Percentiles rank a stretch among this genome's conserved stretches.
phyloP scores from a whole-genome alignment of 2,888 invertebrate genomes.

The Myopa testacea region DNA sequence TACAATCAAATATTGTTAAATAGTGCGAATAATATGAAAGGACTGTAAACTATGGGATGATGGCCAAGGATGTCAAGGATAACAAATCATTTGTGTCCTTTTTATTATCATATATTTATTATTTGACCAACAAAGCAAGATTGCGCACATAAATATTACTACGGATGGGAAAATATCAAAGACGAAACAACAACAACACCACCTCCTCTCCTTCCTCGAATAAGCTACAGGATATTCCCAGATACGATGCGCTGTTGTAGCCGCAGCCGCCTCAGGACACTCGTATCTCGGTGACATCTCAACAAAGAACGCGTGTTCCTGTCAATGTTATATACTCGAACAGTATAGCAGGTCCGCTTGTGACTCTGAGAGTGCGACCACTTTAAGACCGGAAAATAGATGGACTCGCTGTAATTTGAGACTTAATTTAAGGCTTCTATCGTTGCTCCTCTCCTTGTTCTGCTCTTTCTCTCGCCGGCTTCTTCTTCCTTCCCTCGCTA shows the following conservation, averaged over 20 bases:
- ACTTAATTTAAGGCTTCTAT: too few species aligned
- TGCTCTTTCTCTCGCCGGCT: too few species aligned
- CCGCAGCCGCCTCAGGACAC: conserved; percentile 14
- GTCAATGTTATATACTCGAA: too few species aligned
- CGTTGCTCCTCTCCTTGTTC: too few species aligned
- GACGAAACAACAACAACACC: background rate
- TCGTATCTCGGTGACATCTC: background rate
- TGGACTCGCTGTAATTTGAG: too few species aligned
- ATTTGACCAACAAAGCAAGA: conserved; percentile 23
- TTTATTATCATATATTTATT: conserved; percentile 26
- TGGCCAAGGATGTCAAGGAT: conserved; percentile 6
- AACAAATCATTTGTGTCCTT: conserved; percentile 24
- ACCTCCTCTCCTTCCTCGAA: conserved; percentile 1
- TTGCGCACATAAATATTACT: conserved; percentile 22
- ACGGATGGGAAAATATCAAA: conserved; percentile 5
- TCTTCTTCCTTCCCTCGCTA: too few species aligned
- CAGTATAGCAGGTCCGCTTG: too few species aligned
- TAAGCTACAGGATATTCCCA: conserved; percentile 19
- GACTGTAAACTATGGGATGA: too few species aligned
- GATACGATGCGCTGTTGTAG: background rate
- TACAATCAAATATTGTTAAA: too few species aligned
- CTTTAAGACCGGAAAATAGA: too few species aligned
- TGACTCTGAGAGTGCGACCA: too few species aligned
- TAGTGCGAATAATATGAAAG: too few species aligned
- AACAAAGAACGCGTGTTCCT: background rate